Base-by-base conservation (phyloP, 2,888 invertebrate genomes). In the Tuta absoluta region DNA sequence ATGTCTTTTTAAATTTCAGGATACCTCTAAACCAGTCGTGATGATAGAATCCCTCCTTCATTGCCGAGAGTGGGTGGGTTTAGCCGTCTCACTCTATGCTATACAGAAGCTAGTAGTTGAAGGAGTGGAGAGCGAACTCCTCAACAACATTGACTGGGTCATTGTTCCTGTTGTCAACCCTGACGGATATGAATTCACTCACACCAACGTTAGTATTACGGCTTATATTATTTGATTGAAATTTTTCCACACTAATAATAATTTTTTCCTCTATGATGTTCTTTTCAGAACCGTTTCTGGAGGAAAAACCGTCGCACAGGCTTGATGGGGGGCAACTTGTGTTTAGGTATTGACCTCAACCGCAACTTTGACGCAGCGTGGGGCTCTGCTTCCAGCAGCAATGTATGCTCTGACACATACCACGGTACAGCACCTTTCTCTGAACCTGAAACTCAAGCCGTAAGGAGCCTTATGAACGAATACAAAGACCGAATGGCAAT, bases 361-460 rank as follows among this genome's bases (percentile, higher is more conserved):
- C 89, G 96, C 11, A 96, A 96, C 84, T 96, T 95, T 73, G 95
- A 92, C 64, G 92, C 92, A 71, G 86, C 93, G 67, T 96, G 96
- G 95, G 94, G 93, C 0, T 86, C 92, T 1, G 80, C 77, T 0
- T 88, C 89, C 49, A 93, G 93, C 68, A 70, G 59, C 68, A 79
- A 75, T 62, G 92, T 88, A 0, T 96, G 96, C 77, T 69, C 79
- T 0, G 94, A 94, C 0, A 93, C 89, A 5, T 96, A 91, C 86
- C 93, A 93, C 45, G 96, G 96, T 0, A 76, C 84, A 0, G 67
- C 76, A 0, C 77, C 94, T 0, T 94, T 95, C 82, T 95, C 95
- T 0, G 95, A 95, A 78, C 92, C 93, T 0, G 96, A 96, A 83
- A 93, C 93, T 0, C 73, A 73, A 23, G 82, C 92, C 66, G 82